phyloP scores from a whole-genome alignment of 1,140 invertebrate genomes.

The Subanguina moxae region DNA sequence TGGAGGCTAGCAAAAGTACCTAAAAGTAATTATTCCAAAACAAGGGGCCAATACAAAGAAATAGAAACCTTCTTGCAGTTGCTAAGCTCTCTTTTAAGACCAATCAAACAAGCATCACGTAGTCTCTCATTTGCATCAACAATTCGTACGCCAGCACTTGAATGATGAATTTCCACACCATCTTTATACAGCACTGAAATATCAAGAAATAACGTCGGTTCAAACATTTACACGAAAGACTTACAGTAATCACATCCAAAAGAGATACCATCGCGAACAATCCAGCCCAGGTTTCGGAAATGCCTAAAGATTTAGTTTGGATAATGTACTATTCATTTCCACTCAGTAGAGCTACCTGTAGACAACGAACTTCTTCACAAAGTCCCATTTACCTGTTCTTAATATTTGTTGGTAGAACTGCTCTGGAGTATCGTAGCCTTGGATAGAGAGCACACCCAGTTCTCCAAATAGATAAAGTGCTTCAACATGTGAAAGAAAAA shows the following conservation, averaged over 20 bases:
- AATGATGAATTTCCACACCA: constrained; percentile 17
- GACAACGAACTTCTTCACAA: constrained; percentile 17
- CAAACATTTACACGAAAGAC: constrained; percentile 8
- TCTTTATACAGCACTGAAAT: constrained; percentile 24
- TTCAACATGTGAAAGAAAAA: neutral
- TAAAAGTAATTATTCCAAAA: too few species aligned
- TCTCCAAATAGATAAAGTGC: neutral
- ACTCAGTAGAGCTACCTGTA: constrained; percentile 16
- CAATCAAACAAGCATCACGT: constrained; percentile 7
- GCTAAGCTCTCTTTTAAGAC: constrained; percentile 15
- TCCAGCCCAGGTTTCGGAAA: constrained; percentile 21
- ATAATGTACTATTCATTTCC: neutral
- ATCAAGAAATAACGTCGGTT: neutral
- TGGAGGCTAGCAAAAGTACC: too few species aligned
- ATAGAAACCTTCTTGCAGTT: constrained; percentile 20
- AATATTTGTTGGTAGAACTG: constrained; percentile 12
- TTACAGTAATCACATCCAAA: constrained; percentile 24
- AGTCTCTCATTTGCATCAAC: neutral
- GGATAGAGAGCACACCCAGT: neutral
- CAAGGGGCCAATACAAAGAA: too few species aligned
- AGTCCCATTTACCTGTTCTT: neutral
- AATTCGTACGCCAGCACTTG: constrained; percentile 19
- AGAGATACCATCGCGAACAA: constrained; percentile 23
- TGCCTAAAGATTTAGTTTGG: constrained; percentile 7
- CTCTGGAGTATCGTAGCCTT: constrained; percentile 10